These are phyloP conservation scores for Umimayanthus chanpuru DNA, from an alignment of 92 coral and sea anemone genomes.

Conservation along the genomic window DNA sequence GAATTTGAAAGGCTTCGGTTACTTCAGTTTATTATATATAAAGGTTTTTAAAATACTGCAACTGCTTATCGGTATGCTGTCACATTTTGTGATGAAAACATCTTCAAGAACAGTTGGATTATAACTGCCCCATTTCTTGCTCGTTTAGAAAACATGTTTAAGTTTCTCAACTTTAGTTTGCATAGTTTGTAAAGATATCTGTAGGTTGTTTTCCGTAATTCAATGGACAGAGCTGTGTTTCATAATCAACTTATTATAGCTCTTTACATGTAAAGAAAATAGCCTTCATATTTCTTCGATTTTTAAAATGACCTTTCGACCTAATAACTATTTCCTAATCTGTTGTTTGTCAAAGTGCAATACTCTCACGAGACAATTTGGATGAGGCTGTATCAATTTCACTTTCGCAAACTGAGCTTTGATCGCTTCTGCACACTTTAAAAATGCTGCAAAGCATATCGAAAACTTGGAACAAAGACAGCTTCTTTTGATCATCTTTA, in stretches of 20 bases:
- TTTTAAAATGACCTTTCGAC: not conserved
- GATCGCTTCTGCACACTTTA: not conserved
- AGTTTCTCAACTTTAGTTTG: not conserved
- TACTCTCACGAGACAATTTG: not conserved
- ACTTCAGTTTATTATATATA: not conserved
- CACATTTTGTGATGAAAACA: not conserved
- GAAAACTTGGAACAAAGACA: not conserved
- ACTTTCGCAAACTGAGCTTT: not conserved
- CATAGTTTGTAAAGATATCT: not conserved
- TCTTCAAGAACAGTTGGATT: not conserved
- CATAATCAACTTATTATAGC: not conserved
- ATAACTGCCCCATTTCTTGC: not conserved
- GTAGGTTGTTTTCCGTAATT: not conserved
- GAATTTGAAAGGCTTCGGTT: not conserved
- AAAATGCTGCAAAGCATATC: not conserved
- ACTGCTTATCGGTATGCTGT: not conserved
- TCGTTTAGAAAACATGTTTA: too few species aligned
- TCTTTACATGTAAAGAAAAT: not conserved
- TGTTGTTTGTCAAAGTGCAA: not conserved
- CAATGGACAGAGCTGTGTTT: not conserved
- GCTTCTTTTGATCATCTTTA: not conserved
- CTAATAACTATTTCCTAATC: not conserved
- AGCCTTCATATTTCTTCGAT: not conserved
- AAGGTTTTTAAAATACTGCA: too few species aligned
- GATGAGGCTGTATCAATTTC: not conserved